Evolutionary conservation across 2,113 vertebrate species (phyloP).

Genomic region (Propithecus coquereli): DNA sequence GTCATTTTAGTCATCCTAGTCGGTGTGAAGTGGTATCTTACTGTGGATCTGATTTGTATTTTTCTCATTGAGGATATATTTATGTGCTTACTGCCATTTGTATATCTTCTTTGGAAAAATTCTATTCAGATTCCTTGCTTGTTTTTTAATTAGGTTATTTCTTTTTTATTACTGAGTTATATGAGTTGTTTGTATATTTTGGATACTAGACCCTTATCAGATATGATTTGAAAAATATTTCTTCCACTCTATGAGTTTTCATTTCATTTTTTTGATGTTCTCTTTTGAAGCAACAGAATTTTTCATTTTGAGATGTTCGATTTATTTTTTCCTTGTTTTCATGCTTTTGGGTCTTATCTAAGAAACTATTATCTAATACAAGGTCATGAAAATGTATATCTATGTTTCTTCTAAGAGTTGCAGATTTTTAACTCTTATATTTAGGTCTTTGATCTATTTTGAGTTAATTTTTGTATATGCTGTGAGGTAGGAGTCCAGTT

Average conservation of each 20-base stretch:
- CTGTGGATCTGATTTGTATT: background rate
- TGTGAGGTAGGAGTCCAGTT: background rate
- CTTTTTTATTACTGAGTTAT: background rate
- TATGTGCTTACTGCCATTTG: background rate
- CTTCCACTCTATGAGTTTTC: background rate
- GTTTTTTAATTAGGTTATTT: background rate
- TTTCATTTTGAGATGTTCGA: background rate
- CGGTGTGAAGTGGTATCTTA: background rate
- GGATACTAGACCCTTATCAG: background rate
- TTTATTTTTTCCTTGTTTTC: background rate
- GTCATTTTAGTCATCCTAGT: background rate
- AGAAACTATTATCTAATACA: background rate
- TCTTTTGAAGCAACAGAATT: background rate
- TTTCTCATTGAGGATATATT: background rate
- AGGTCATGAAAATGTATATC: background rate
- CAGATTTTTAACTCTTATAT: background rate
- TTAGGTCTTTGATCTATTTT: background rate
- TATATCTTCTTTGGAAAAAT: background rate
- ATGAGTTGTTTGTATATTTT: background rate
- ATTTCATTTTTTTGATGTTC: background rate
- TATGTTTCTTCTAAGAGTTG: background rate
- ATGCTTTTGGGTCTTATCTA: background rate
- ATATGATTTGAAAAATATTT: background rate
- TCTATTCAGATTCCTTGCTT: background rate
- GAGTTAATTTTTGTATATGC: background rate